Evolutionary conservation across 1,140 invertebrate genomes (phyloP).

Genomic region (Sinella curviseta): DNA sequence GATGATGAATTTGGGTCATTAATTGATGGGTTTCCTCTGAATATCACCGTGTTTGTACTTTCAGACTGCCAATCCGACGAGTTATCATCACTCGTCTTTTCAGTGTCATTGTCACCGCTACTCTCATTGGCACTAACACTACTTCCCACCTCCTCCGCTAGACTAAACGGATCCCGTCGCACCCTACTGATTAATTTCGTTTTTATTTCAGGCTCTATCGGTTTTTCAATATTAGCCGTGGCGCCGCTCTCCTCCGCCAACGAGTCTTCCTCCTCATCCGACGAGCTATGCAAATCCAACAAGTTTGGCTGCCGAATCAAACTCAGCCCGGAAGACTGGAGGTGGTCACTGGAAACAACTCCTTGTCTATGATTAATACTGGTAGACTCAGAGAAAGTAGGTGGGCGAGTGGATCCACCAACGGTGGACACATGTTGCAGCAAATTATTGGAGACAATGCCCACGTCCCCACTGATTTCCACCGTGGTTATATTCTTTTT

Average conservation of each 20-base stretch:
- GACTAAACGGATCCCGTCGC: background rate
- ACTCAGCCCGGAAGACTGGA: conserved; percentile 17
- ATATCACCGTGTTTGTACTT: conserved; percentile 36
- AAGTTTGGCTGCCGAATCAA: background rate
- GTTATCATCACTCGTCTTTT: conserved; percentile 10
- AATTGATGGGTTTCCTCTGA: conserved; percentile 8
- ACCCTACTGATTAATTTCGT: background rate
- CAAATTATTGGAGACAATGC: conserved; percentile 26
- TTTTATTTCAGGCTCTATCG: conserved; percentile 1
- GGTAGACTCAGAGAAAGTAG: background rate
- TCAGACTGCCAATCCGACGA: conserved; percentile 36
- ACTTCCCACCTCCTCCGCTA: conserved; percentile 21
- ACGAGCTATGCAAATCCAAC: background rate
- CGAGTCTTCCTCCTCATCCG: background rate
- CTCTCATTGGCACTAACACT: conserved; percentile 29
- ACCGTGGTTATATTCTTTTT: conserved; percentile 38
- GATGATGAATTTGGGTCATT: background rate
- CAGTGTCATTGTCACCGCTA: conserved; percentile 6
- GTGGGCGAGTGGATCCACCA: background rate
- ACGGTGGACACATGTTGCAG: background rate
- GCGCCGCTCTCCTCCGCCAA: background rate
- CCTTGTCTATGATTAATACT: conserved; percentile 1
- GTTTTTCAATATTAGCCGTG: background rate
- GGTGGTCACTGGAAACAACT: background rate
- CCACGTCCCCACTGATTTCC: conserved; percentile 41